Evolutionary conservation across 2,888 invertebrate genomes (phyloP), one percentile per base, ranked within the genome.

Genomic region (Patella depressa): DNA sequence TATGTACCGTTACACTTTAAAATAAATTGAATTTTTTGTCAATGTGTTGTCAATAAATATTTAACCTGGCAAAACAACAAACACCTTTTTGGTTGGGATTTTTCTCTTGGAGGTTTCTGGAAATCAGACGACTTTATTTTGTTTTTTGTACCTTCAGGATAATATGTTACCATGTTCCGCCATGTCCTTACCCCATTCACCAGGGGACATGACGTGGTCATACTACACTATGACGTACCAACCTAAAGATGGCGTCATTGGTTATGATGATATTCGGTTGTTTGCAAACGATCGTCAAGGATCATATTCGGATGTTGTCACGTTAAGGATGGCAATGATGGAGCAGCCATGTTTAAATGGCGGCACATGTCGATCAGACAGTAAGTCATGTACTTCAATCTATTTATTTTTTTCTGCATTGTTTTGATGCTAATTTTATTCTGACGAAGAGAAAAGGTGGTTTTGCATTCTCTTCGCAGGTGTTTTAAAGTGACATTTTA

Each of bases 291-390:
- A 83, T 59, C 71, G 59, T 15, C 54, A 57, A 5, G 78, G 78
- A 57, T 72, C 72, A 45, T 75, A 54, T 53, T 83, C 83, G 17
- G 81, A 83, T 76, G 79, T 81, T 12, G 70, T 82, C 15, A 82
- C 78, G 12, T 24, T 83, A n/a, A 79, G 34, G 9, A 29, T 82
- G 24, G 79, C 78, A 14, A 72, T 82, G 17, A 78, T 82, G 80
- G 74, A 78, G 53, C 75, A 73, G 17, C 79, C 78, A n/a, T 83
- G 83, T 69, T 53, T 75, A 65, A 76, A 82, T 76, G 79, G 79
- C 5, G 80, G 76, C 45, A 12, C 53, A 29, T 83, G 83, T 65
- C n/a, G 24, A 69, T 24, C 65, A 12, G 24, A 65, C 19, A 24
- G 65, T 65, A 65, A 65, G 65, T 65, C 24, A 14, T 45, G 1